Evolutionary conservation across 2,888 invertebrate species (phyloP), one percentile per base, ranked within the genome.

Genomic region (Romanomermis culicivorax): DNA sequence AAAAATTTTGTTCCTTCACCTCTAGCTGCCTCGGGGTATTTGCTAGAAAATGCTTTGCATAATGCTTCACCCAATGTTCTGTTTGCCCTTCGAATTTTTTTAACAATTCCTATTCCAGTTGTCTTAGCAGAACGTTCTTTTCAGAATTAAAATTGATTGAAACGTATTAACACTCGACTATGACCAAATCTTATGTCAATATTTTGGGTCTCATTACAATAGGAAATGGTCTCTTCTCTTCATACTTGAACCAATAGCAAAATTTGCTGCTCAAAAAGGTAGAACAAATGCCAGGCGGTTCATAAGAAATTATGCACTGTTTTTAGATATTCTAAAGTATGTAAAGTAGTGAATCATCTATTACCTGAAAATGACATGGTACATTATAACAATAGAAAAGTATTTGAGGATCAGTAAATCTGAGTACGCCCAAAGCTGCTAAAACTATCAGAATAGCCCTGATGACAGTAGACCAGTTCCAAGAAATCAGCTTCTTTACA

Each of bases 111-210:
- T n/a, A 4, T 45, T n/a, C 11, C 45, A 11, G 45, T 45, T 11
- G 45, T 23, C 23, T 45, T 23, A n/a, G 45, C 45, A n/a, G 45
- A 45, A 45, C 45, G 23, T n/a, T n/a, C 45, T n/a, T 45, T 45
- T 45, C 23, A 11, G 45, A 23, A 45, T 7, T 45, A n/a, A 23
- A 45, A 45, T n/a, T 45, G 11, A 23, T n/a, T 45, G 4, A 45
- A 45, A 45, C n/a, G n/a, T n/a, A 45, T 23, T 7, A n/a, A n/a
- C n/a, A n/a, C n/a, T n/a, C n/a, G n/a, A 45, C 45, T n/a, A 45
- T 45, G 45, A 45, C 45, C 4, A 4, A 45, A n/a, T 11, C 11
- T 11, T 7, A 23, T n/a, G 17, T 45, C 23, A 45, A 7, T 45
- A 23, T 4, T 45, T n/a, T 45, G 7, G 45, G 17, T 23, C 23